Evolutionary conservation across 2,113 vertebrate species (phyloP), one percentile per base, ranked within the genome.

Genomic region (Rousettus leschenaultii): DNA sequence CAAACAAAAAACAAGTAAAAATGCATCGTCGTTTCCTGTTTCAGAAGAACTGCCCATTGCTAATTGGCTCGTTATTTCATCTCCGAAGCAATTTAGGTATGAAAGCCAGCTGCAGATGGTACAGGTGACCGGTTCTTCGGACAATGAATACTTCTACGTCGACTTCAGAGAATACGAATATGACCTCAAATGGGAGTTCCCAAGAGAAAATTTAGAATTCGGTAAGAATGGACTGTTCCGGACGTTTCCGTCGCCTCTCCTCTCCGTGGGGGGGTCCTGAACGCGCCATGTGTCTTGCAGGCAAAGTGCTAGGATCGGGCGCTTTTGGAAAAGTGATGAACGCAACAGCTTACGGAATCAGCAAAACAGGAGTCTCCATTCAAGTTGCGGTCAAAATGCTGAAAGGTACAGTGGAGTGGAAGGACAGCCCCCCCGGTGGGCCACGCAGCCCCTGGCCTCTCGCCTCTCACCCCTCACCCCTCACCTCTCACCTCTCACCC

Each of bases 321-420:
- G 99, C 99, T 94, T 99, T 99, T 96, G 99, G 99, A 45, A 99
- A 98, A 98, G 99, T 99, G 84, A 96, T 99, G 95, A 99, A 99
- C 89, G 99, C 99, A 0, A 99, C 99, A 57, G 99, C 99, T 61
- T 99, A 99, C 71, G 99, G 99, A 88, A 99, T 99, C 94, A 98
- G 97, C 96, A 99, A 98, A 65, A 98, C 99, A 0, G 99, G 98
- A 82, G 98, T 99, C 66, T 99, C 99, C 0, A 98, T 99, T 97
- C 99, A 99, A 97, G 99, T 99, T 0, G 99, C 99, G 0, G 99
- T 99, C 73, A 99, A 99, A 98, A 99, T 99, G 99, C 98, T 99
- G 10, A 99, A 99, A 99, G 99, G 99, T 99, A 98, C 9, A 0
- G 82, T 88, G 38, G 95, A 53, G 22, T 3, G 33, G 22, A 24